Evolutionary conservation across 2,888 invertebrate genomes (phyloP).

Genomic region (Geotrupes spiniger): DNA sequence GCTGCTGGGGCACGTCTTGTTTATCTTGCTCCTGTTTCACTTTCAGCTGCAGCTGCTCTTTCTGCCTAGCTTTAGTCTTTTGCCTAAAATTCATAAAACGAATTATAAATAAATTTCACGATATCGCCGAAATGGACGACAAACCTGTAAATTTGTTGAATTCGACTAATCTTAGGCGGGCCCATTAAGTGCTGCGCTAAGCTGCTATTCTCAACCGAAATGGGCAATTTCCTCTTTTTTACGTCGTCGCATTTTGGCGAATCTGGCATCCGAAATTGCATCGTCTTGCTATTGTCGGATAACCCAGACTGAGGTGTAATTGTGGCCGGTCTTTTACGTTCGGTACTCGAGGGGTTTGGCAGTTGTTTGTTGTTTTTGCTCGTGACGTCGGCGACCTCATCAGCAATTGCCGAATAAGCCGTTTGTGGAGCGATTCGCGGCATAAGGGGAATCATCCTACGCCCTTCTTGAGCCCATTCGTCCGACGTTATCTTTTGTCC

Average conservation of each 20-base stretch:
- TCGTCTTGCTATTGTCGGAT: constrained; percentile 34
- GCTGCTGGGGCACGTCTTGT: constrained; percentile 17
- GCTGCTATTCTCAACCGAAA: constrained; percentile 41
- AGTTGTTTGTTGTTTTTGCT: constrained; percentile 63
- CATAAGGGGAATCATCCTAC: constrained; percentile 77
- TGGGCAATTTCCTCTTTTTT: constrained; percentile 43
- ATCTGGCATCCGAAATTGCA: constrained; percentile 43
- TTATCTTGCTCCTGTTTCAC: constrained; percentile 25
- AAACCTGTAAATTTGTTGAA: constrained; percentile 49
- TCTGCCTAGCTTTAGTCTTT: constrained; percentile 35
- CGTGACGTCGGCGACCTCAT: constrained; percentile 68
- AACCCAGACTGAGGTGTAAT: constrained; percentile 32
- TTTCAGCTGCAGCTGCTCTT: constrained; percentile 28
- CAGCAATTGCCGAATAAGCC: constrained; percentile 78
- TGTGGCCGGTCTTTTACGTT: constrained; percentile 41
- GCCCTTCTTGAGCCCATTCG: constrained; percentile 85
- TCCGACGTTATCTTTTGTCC: constrained; percentile 65
- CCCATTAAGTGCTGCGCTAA: constrained; percentile 46
- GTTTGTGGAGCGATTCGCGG: constrained; percentile 84
- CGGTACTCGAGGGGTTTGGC: constrained; percentile 52
- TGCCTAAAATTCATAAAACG: constrained; percentile 30
- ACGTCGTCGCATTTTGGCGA: constrained; percentile 45
- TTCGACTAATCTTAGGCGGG: constrained; percentile 45
- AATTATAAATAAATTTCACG: background rate
- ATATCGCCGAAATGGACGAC: background rate